phyloP scores from a whole-genome alignment of 2,888 invertebrate genomes.

The Hemaris fuciformis region DNA sequence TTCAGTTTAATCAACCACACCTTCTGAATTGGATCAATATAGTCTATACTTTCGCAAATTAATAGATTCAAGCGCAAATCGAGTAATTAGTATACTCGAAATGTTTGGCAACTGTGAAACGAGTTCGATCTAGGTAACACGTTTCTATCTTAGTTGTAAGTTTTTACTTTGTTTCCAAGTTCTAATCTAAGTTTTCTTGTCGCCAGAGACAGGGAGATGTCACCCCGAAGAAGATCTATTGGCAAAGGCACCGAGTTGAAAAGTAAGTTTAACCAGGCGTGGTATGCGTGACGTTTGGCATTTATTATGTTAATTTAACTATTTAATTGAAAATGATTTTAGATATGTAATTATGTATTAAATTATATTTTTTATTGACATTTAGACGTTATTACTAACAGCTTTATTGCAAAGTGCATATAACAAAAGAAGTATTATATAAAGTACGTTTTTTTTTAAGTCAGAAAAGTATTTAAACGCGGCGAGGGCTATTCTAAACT shows the following conservation, averaged over 20 bases:
- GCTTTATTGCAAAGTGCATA: too few relatives aligned
- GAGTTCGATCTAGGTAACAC: slow-evolving; percentile 16
- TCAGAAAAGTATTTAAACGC: too few relatives aligned
- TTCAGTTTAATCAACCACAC: too few relatives aligned
- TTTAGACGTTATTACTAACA: too few relatives aligned
- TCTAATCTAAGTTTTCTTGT: slow-evolving; percentile 80
- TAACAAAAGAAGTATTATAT: too few relatives aligned
- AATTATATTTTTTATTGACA: too few relatives aligned
- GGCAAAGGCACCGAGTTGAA: slow-evolving; percentile 73
- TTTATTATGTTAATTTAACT: background rate
- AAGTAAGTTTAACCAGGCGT: slow-evolving; percentile 59
- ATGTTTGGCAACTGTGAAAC: background rate
- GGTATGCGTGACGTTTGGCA: background rate
- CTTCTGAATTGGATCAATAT: too few relatives aligned
- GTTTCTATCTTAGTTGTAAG: slow-evolving; percentile 23
- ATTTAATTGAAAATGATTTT: background rate
- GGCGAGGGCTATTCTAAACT: too few relatives aligned
- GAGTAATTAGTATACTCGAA: background rate
- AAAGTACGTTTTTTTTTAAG: too few relatives aligned
- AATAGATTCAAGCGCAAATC: background rate
- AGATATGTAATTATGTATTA: too few relatives aligned
- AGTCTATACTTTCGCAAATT: background rate
- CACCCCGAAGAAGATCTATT: slow-evolving; percentile 80
- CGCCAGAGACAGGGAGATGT: slow-evolving; percentile 84
- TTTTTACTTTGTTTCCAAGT: slow-evolving; percentile 29